Evolutionary conservation across 2,797 vertebrate genomes (phyloP).

Genomic region (Clamator glandarius): DNA sequence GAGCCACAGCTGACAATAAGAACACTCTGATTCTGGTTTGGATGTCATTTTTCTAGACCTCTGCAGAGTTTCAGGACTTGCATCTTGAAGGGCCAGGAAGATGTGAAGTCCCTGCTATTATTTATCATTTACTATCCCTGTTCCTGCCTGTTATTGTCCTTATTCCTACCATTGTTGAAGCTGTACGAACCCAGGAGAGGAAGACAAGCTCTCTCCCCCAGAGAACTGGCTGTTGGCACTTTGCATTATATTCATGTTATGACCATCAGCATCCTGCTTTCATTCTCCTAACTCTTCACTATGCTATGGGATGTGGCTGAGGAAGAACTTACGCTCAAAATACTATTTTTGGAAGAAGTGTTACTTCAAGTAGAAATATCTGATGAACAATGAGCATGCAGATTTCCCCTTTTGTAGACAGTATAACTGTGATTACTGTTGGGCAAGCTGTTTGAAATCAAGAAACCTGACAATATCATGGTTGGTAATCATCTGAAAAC

Average conservation of each 20-base stretch:
- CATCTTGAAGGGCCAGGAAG: neutral
- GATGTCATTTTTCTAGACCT: neutral
- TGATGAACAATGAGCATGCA: accelerated
- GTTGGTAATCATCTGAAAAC: neutral
- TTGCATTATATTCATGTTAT: accelerated
- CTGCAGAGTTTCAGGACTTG: neutral
- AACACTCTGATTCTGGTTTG: neutral
- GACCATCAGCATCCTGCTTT: neutral
- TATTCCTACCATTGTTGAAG: neutral
- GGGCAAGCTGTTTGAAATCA: neutral
- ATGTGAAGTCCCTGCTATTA: neutral
- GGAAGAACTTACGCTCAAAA: neutral
- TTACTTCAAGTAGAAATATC: neutral
- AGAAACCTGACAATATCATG: neutral
- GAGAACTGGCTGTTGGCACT: neutral
- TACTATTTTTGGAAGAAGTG: neutral
- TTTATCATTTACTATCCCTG: neutral
- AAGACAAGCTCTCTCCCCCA: neutral
- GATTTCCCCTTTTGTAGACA: neutral
- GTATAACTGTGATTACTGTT: neutral
- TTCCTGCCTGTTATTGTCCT: neutral
- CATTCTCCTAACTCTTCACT: neutral
- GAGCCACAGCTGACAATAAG: neutral
- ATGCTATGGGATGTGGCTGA: neutral
- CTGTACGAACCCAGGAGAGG: neutral